Percentiles rank a stretch among this genome's conserved stretches.
phyloP scores from a whole-genome alignment of 2,113 vertebrate species.

The Herpetotheres cachinnans region DNA sequence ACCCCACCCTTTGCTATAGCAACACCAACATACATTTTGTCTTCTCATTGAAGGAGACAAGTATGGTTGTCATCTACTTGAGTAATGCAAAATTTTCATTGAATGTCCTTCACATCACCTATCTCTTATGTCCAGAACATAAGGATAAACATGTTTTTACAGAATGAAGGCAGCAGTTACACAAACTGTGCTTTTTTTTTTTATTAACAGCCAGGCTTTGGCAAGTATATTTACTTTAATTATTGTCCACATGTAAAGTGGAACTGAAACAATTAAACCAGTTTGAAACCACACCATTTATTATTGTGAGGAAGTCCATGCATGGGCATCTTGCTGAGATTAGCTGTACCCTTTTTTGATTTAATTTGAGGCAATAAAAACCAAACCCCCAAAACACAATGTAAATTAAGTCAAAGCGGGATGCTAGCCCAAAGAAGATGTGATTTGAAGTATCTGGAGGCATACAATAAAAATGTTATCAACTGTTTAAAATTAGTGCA shows the following conservation, averaged over 20 bases:
- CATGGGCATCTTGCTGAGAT: background rate
- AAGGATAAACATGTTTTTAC: background rate
- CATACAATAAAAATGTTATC: background rate
- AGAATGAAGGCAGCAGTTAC: background rate
- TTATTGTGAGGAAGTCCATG: background rate
- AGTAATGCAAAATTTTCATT: background rate
- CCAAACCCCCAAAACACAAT: background rate
- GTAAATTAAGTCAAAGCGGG: background rate
- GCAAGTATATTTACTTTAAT: background rate
- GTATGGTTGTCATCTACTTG: background rate
- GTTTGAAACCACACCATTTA: slow-evolving; percentile 14
- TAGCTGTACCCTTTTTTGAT: background rate
- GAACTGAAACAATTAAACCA: slow-evolving; percentile 31
- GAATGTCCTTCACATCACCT: background rate
- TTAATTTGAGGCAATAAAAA: background rate
- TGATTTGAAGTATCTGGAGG: background rate
- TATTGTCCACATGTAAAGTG: background rate
- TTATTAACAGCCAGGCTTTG: background rate
- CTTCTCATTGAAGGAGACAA: background rate
- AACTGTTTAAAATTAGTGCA: background rate
- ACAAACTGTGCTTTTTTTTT: background rate
- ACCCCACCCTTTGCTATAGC: slow-evolving; percentile 17
- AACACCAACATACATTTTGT: background rate
- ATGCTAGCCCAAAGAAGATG: background rate
- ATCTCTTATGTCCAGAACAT: background rate